Conservation (phyloP, 2,113 vertebrate species). For the Prochilodus magdalenae region DNA sequence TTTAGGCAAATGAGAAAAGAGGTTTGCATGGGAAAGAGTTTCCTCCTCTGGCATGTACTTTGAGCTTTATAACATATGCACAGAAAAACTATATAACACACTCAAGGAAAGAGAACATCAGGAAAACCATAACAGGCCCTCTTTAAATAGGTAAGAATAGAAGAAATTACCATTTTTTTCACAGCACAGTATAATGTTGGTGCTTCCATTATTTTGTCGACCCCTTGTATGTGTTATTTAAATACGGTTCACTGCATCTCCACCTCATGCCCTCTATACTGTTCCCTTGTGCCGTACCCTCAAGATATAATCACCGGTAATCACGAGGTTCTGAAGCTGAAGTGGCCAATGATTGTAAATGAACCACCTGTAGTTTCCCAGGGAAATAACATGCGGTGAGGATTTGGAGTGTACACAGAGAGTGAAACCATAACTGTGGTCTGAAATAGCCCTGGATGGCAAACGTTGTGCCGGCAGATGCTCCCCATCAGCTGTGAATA, state of each 20-base stretch:
- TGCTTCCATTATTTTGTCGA: too few species aligned
- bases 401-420: constrained; percentile 21
- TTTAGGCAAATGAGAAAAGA: too few species aligned
- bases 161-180: too few species aligned
- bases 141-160: too few species aligned
- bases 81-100: too few species aligned
- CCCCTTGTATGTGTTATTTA: neutral
- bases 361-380: constrained; percentile 18
- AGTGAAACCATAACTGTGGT: constrained; percentile 16
- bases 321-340: constrained; percentile 2
- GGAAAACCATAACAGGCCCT: too few species aligned
- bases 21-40: too few species aligned
- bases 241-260: neutral
- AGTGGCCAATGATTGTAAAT: constrained; percentile 17
- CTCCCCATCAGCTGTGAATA: constrained; percentile 20
- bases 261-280: neutral
- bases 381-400: neutral
- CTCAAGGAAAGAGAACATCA: too few species aligned
- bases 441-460: constrained; percentile 29
- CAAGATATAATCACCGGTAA: constrained; percentile 13
- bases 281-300: neutral
- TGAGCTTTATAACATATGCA: too few species aligned
- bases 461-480: neutral
- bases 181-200: too few species aligned
- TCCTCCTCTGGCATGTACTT: too few species aligned